Evolutionary conservation across 2,888 invertebrate genomes (phyloP).

Genomic region (Strigamia crassipes): DNA sequence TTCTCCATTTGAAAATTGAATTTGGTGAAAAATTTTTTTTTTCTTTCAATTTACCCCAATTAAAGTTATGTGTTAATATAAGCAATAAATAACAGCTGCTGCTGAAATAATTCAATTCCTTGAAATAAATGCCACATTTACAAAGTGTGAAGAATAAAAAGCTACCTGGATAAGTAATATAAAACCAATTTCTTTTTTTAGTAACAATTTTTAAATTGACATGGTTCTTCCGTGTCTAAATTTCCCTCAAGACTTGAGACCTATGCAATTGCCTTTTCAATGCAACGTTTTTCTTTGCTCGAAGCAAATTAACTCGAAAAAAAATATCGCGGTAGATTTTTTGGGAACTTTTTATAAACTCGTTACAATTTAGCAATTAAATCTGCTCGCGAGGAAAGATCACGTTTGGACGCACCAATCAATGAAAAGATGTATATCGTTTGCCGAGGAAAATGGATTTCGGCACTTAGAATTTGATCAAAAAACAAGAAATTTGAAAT

Average conservation of each 20-base stretch:
- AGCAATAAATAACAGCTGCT: neutral
- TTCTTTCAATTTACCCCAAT: conserved; percentile 7
- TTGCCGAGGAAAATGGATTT: too few species aligned
- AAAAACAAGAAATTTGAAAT: too few species aligned
- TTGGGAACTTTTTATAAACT: neutral
- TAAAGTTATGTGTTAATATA: neutral
- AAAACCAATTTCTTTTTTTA: conserved; percentile 3
- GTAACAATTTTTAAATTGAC: conserved; percentile 11
- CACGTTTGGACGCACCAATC: too few species aligned
- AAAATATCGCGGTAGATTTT: neutral
- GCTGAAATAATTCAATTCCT: neutral
- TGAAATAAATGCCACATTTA: neutral
- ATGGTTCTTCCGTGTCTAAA: neutral
- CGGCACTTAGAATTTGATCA: too few species aligned
- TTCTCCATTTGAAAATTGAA: conserved; percentile 1
- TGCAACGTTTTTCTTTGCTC: conserved; percentile 16
- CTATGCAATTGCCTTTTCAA: conserved; percentile 13
- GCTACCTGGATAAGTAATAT: neutral
- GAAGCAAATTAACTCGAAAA: conserved; percentile 3
- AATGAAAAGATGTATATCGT: too few species aligned
- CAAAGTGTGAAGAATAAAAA: neutral
- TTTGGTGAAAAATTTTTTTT: neutral
- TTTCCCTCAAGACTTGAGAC: conserved; percentile 3
- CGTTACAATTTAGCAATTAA: neutral
- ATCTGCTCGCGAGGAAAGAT: neutral